Percentiles rank a stretch among this genome's conserved stretches.
These are phyloP conservation scores for Troglohyphantes excavatus DNA, from an alignment of 2,888 invertebrate genomes.

Conservation along the genomic window DNA sequence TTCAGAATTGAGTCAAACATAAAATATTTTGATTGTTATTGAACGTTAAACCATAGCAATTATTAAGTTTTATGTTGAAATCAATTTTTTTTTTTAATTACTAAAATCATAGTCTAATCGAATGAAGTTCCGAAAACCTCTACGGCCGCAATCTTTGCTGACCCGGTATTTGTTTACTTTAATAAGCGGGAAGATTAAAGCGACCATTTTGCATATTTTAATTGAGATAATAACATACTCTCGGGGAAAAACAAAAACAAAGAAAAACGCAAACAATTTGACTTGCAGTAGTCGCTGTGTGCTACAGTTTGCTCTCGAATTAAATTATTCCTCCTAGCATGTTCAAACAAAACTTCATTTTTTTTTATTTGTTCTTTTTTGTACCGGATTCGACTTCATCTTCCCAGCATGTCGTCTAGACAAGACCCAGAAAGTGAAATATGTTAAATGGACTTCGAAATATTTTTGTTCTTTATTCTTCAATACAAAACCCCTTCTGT, in stretches of 20 bases:
- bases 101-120: no score
- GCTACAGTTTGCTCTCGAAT: background rate
- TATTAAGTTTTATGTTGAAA: no score
- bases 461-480: background rate
- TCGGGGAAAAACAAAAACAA: background rate
- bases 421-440: slow-evolving; percentile 46
- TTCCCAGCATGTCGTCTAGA: background rate
- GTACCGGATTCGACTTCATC: slow-evolving; percentile 11
- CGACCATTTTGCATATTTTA: background rate
- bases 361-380: background rate
- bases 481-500: slow-evolving; percentile 40
- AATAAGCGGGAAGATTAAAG: background rate
- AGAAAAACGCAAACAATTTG: background rate
- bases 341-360: background rate
- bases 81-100: no score
- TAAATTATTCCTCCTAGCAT: background rate
- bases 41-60: no score
- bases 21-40: no score
- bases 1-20: no score
- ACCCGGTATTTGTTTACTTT: background rate
- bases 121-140: no score
- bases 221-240: background rate
- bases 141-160: background rate
- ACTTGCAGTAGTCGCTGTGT: background rate
- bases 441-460: slow-evolving; percentile 19